Base-by-base conservation (phyloP, 2,113 vertebrate genomes). In the Chrysochloris asiatica region DNA sequence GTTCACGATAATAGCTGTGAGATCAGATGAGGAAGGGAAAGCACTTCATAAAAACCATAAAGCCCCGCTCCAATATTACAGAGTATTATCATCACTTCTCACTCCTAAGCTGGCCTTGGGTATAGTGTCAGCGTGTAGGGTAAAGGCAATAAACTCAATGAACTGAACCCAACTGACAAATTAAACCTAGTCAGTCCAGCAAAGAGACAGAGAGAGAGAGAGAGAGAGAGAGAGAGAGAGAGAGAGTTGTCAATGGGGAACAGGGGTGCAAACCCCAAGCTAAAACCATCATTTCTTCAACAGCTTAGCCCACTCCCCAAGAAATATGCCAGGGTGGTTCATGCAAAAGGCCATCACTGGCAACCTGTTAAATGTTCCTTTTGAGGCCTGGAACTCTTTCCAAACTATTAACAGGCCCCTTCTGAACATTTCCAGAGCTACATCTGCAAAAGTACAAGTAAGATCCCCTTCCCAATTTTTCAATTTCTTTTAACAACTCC, bases 341-440 rank as follows among this genome's bases (percentile, higher is more conserved):
- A 52, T 50, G 83, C 81, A 95, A 95, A 95, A 93, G 61, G 63
- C 63, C 56, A 91, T 92, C 86, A 73, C 83, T 26, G 94, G 92
- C 2, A 7, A 92, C 92, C 95, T 94, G 73, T 90, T 83, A 86
- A 86, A 75, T 22, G 77, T 76, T 82, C 61, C 63, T 67, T 77
- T 48, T 50, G 79, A 91, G 75, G 59, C 80, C 82, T 95, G 93
- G 88, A 95, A 38, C 69, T 16, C 22, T 65, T 93, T 78, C 89
- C 93, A 63, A 81, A 89, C 73, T 69, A 16, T 12, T 45, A 77
- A 59, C 54, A 45, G 61, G 88, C 38, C 81, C 72, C 78, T 86
- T 87, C 67, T 83, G 86, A 89, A 95, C 89, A 61, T 87, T 92
- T 88, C 83, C 94, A 95, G 88, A 89, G 45, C 65, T 56, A 21